A percentile compares a stretch with the other conserved stretches of the same genome.
Evolutionary conservation across 2,888 invertebrate genomes (phyloP).

Genomic region (Netelia melanura): DNA sequence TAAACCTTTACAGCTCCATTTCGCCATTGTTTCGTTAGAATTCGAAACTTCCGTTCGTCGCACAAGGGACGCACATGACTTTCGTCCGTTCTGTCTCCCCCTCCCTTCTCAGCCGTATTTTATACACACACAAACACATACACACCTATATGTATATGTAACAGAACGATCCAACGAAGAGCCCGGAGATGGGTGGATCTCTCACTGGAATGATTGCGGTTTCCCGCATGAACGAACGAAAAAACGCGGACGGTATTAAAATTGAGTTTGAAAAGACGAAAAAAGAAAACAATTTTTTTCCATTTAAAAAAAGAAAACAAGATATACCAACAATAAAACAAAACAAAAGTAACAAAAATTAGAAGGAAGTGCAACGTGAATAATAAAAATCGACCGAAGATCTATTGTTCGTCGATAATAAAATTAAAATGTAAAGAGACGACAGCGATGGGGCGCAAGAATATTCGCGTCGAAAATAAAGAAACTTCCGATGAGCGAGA

Average conservation of each 20-base stretch:
- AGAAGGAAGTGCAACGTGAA: conserved; percentile 26
- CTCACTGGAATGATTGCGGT: conserved; percentile 49
- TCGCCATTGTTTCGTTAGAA: conserved; percentile 79
- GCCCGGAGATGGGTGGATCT: conserved; percentile 15
- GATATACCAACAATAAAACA: too few relatives aligned
- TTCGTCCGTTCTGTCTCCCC: neutral
- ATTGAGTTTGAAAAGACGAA: neutral
- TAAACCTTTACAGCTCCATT: conserved; percentile 80
- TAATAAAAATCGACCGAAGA: neutral
- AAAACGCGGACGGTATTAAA: conserved; percentile 9
- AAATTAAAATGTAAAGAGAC: too few relatives aligned
- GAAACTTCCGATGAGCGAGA: too few relatives aligned
- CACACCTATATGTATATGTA: neutral
- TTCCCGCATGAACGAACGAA: conserved; percentile 49
- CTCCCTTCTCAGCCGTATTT: conserved; percentile 1
- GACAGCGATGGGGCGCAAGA: too few relatives aligned
- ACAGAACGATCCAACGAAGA: neutral
- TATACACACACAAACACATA: neutral
- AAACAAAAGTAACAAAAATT: neutral
- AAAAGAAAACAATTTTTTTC: neutral
- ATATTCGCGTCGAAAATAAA: too few relatives aligned
- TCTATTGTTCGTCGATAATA: neutral
- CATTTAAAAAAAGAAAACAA: too few relatives aligned
- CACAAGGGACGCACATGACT: neutral
- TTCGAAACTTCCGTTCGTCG: conserved; percentile 80